Base-by-base conservation (phyloP, 2,888 invertebrate species). In the Hypolimnas misippus region DNA sequence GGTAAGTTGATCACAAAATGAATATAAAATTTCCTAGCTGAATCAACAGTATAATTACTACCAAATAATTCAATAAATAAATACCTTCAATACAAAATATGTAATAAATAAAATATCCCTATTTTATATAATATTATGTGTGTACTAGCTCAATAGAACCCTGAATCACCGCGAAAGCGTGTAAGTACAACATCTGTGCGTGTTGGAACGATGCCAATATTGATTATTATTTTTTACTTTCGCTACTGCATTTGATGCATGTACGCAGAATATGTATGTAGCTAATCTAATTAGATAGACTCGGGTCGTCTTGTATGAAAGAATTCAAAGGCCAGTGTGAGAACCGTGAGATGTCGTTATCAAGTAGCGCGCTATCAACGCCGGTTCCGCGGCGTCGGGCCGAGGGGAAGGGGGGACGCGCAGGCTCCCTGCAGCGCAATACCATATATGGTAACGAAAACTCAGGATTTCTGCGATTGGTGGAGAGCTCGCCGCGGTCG, bases 391-490 rank as follows among this genome's bases (percentile, higher is more conserved):
- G 65, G 73, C 62, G 67, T 70, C 69, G 75, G 72, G 71, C 68
- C 61, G 79, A 69, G 78, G 71, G 78, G 77, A 69, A 73, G 68
- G 76, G 81, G 82, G 83, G 77, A 76, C 74, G 83, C 88, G 92
- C 89, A 75, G 73, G 73, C 74, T 75, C 76, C 93, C 92, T 90
- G 93, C 93, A 93, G 93, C 93, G 87, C 89, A 93, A 92, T 93
- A 90, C 94, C 94, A 93, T 95, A 94, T 94, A 94, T 94, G 94
- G 94, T 93, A 92, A 94, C 93, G 94, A 78, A 80, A 79, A 76
- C 73, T 73, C 76, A 73, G 73, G 77, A 86, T 83, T 84, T 83
- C 84, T 87, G 84, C 82, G 87, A 89, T 89, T 88, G 89, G 89
- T 79, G 82, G 86, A 86, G 84, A 88, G 95, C 95, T 84, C 84